A percentile compares a stretch with the other conserved stretches of the same genome.
phyloP scores from a whole-genome alignment of 2,797 vertebrate species.

The Rousettus madagascariensis region DNA sequence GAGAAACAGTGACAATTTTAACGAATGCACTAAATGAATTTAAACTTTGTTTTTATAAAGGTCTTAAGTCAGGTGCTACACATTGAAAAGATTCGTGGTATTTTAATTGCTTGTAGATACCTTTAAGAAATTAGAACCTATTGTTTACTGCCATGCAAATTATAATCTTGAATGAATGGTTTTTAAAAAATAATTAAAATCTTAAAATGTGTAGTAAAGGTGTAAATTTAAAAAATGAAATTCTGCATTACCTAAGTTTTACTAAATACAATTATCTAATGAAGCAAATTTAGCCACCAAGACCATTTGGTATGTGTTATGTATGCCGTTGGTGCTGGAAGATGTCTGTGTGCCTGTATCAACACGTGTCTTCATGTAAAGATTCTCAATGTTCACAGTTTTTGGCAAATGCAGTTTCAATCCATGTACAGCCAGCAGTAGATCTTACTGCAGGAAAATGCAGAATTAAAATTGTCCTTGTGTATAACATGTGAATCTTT shows the following conservation, averaged over 20 bases:
- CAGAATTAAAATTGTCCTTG: conserved; percentile 49
- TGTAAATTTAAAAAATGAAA: conserved; percentile 29
- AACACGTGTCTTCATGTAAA: conserved; percentile 32
- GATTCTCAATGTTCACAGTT: conserved; percentile 26
- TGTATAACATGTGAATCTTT: conserved; percentile 6
- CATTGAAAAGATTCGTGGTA: background rate
- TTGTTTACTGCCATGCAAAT: conserved; percentile 44
- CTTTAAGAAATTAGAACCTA: conserved; percentile 12
- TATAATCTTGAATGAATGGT: conserved; percentile 42
- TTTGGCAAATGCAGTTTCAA: conserved; percentile 15
- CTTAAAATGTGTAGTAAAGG: conserved; percentile 53
- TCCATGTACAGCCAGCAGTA: background rate
- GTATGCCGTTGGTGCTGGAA: conserved; percentile 14
- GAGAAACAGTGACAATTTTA: conserved; percentile 3
- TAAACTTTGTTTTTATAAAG: conserved; percentile 43
- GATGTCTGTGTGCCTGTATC: background rate
- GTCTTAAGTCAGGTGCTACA: conserved; percentile 6
- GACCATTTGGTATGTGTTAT: background rate
- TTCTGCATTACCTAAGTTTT: conserved; percentile 49
- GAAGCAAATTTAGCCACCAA: conserved; percentile 7
- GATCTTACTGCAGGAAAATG: background rate
- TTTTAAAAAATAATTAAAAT: conserved; percentile 44
- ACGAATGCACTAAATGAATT: conserved; percentile 31
- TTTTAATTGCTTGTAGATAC: conserved; percentile 21
- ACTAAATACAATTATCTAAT: background rate